A percentile compares a stretch with the other conserved stretches of the same genome.
phyloP scores from a whole-genome alignment of 2,888 invertebrate genomes.

The Malacosoma neustria region DNA sequence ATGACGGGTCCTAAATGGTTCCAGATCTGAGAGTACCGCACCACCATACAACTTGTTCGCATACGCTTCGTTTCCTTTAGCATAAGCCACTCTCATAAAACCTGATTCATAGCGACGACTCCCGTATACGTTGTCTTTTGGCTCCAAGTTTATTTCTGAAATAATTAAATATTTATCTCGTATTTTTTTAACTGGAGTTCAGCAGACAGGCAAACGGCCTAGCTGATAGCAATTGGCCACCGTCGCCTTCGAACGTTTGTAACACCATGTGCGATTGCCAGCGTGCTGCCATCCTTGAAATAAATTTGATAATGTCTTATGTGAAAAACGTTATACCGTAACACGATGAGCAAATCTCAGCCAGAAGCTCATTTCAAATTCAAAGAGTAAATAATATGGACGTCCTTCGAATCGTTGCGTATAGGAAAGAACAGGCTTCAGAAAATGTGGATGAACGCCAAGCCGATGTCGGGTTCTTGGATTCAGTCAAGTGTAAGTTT shows the following conservation, averaged over 20 bases:
- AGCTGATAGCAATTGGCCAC: not conserved
- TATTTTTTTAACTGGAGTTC: not conserved
- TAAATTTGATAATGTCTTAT: too few relatives aligned
- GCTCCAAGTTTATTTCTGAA: slow-evolving; percentile 80
- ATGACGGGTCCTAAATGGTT: slow-evolving; percentile 52
- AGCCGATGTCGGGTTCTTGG: too few relatives aligned
- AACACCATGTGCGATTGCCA: not conserved
- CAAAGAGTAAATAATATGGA: too few relatives aligned
- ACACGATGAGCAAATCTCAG: too few relatives aligned
- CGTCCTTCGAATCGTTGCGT: too few relatives aligned
- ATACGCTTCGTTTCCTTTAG: slow-evolving; percentile 75
- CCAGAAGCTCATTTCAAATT: too few relatives aligned
- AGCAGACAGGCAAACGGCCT: not conserved
- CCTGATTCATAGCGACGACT: slow-evolving; percentile 76
- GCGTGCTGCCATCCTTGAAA: not conserved
- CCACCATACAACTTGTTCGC: slow-evolving; percentile 52
- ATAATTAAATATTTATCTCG: slow-evolving; percentile 2
- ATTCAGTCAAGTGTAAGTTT: too few relatives aligned
- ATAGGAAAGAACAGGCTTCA: too few relatives aligned
- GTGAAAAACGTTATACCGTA: too few relatives aligned
- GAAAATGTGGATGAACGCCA: too few relatives aligned
- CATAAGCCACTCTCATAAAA: slow-evolving; percentile 82
- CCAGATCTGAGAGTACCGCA: slow-evolving; percentile 44
- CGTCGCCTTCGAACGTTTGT: not conserved
- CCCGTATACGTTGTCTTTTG: slow-evolving; percentile 79